Evolutionary conservation across 2,113 vertebrate genomes (phyloP).

Genomic region (Zingel zingel): DNA sequence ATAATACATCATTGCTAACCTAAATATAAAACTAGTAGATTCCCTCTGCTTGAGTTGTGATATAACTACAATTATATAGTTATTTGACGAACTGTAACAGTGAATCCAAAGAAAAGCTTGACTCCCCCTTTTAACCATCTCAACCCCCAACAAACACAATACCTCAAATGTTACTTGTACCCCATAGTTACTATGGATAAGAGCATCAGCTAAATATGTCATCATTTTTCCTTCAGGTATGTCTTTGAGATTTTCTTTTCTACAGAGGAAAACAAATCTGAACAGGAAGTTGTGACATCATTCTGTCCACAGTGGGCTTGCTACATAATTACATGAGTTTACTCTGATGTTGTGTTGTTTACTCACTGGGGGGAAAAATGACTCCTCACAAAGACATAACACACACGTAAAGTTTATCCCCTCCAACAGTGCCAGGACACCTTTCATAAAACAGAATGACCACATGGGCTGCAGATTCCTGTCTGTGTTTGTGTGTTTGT

Average conservation of each 20-base stretch:
- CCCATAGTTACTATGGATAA: background rate
- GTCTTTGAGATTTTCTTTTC: background rate
- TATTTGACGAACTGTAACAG: background rate
- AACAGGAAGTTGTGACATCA: background rate
- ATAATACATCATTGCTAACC: background rate
- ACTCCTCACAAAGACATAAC: constrained; percentile 27
- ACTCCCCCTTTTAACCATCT: background rate
- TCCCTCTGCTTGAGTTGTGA: background rate
- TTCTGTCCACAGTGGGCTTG: background rate
- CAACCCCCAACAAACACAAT: background rate
- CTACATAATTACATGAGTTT: constrained; percentile 18
- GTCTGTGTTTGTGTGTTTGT: constrained; percentile 46
- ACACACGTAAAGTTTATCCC: constrained; percentile 45
- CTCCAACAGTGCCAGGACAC: constrained; percentile 53
- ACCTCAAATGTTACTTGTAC: too few species aligned
- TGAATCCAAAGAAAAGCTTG: background rate
- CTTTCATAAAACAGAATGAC: constrained; percentile 62
- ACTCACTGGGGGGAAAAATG: constrained; percentile 30
- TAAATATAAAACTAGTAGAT: background rate
- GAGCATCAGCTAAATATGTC: background rate
- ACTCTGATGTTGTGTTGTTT: constrained; percentile 5
- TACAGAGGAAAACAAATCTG: background rate
- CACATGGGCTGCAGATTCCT: constrained; percentile 63
- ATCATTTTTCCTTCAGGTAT: background rate
- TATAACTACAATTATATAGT: background rate